Evolutionary conservation across 2,888 invertebrate genomes (phyloP), one percentile per base, ranked within the genome.

Genomic region (Adelognathus sp.): DNA sequence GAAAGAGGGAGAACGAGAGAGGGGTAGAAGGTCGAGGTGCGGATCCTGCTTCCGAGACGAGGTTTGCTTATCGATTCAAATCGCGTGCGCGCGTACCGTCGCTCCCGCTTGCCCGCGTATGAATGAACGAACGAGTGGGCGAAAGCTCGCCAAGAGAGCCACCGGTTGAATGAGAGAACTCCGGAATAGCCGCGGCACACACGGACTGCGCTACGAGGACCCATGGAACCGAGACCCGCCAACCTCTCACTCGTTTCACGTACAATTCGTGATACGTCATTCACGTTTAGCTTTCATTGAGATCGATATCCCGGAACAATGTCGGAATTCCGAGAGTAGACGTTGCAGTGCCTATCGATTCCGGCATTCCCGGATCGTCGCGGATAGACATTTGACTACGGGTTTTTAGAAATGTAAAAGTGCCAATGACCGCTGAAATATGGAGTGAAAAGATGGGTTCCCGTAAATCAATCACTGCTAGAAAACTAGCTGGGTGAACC

Each of bases 1-100:
- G 52, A 76, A 41, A 46, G 61, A 36, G 66, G 36, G 60, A 41
- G 52, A 58, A 60, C 33, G 36, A 58, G 54, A 52, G n/a, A n/a
- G n/a, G n/a, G n/a, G n/a, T n/a, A 44, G 67, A 75, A 69, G 72
- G 75, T 75, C 77, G 72, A 73, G 75, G 75, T 69, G 75, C 73
- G 70, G 80, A 77, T 75, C 80, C 67, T 75, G 75, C 75, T 79
- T 82, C 76, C 74, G 76, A 78, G 78, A 70, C 74, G 79, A 82
- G 84, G 84, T 84, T 89, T 85, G 88, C 88, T 90, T 90, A 90
- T 90, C 89, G 89, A 90, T 90, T 90, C 89, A 90, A 90, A 90
- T 90, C 88, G 90, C 89, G 89, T 89, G 85, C 87, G 79, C 60
- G 44, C 75, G 24, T 24, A 64, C 46, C 72, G 70, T 29, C 66